Evolutionary conservation across 2,797 vertebrate genomes (phyloP).

Genomic region (Ciconia nigra): DNA sequence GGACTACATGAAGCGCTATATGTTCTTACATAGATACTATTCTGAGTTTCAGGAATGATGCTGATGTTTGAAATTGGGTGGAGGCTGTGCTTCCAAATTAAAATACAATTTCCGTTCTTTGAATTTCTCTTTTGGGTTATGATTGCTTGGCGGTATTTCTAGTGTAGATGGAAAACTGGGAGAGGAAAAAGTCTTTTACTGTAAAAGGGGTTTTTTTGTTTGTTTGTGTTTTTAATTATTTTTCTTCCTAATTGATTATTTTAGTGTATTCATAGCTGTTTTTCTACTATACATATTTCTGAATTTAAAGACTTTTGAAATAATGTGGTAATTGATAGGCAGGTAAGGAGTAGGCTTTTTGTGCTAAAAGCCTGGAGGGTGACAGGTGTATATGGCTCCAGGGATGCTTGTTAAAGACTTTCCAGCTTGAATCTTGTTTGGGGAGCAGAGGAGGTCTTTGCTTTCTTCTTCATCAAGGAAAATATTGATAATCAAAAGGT

Average conservation of each 20-base stretch:
- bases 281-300: background rate
- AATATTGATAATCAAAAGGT: background rate
- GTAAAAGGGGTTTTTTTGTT: background rate
- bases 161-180: background rate
- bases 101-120: background rate
- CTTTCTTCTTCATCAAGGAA: background rate
- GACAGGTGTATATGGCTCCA: background rate
- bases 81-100: background rate
- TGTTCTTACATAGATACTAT: background rate
- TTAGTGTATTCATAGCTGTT: background rate
- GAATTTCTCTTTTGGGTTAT: background rate
- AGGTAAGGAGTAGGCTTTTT: background rate
- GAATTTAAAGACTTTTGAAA: background rate
- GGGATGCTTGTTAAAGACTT: background rate
- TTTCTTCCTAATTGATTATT: background rate
- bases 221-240: background rate
- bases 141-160: background rate
- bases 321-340: background rate
- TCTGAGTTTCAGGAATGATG: background rate
- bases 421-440: background rate
- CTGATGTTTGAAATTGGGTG: background rate
- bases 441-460: background rate
- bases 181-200: background rate
- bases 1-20: rapidly evolving
- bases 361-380: background rate